Evolutionary conservation across 2,888 invertebrate genomes (phyloP).

Genomic region (Heliconius hortense): DNA sequence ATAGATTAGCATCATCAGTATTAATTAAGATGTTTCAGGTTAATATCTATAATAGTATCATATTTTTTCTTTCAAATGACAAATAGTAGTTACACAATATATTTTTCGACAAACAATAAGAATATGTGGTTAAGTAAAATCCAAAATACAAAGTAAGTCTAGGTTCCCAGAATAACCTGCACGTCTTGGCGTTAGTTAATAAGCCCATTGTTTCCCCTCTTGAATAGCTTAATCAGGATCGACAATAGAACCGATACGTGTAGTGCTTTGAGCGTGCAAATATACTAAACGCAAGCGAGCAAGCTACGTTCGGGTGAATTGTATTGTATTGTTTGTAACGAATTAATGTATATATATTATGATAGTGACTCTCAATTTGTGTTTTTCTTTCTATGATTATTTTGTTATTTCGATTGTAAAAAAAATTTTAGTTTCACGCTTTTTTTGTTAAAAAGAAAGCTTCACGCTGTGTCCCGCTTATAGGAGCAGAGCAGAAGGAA

Average conservation of each 20-base stretch:
- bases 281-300: slow-evolving; percentile 28
- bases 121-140: background rate
- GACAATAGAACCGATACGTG: slow-evolving; percentile 40
- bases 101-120: background rate
- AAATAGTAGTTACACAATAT: too few species aligned
- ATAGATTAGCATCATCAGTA: too few species aligned
- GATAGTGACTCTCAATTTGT: background rate
- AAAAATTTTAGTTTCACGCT: too few species aligned
- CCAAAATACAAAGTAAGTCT: slow-evolving; percentile 5
- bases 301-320: slow-evolving; percentile 14
- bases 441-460: too few species aligned
- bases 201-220: slow-evolving; percentile 38
- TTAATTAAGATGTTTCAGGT: too few species aligned
- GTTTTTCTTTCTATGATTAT: background rate
- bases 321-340: background rate
- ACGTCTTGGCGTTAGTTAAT: slow-evolving; percentile 37
- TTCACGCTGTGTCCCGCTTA: too few species aligned
- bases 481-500: too few species aligned
- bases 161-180: slow-evolving; percentile 26
- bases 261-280: slow-evolving; percentile 30
- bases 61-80: too few species aligned
- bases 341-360: background rate
- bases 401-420: background rate
- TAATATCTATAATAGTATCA: too few species aligned
- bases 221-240: slow-evolving; percentile 42